phyloP scores from a whole-genome alignment of 2,888 invertebrate species.

The Cheilosia grossa region DNA sequence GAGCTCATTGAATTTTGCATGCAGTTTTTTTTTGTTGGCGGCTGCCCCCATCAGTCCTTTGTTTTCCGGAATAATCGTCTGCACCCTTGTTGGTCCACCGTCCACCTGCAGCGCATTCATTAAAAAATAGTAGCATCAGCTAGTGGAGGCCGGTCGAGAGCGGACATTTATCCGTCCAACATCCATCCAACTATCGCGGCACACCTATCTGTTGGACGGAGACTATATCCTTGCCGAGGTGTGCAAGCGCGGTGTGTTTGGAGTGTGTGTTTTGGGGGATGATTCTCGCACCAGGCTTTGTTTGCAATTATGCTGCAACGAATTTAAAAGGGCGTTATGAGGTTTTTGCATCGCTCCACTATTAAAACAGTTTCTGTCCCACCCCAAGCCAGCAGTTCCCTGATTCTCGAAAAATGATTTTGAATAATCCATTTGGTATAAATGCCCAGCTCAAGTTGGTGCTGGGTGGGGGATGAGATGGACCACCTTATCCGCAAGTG shows the following conservation, averaged over 20 bases:
- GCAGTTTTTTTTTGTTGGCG: slow-evolving; percentile 23
- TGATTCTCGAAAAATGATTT: slow-evolving; percentile 56
- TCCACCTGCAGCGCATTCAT: slow-evolving; percentile 27
- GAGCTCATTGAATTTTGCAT: slow-evolving; percentile 60
- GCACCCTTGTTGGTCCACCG: neutral
- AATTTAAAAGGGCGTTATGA: slow-evolving; percentile 63
- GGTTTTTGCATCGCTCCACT: slow-evolving; percentile 55
- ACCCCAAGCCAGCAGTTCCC: slow-evolving; percentile 13
- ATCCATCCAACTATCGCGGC: slow-evolving; percentile 10
- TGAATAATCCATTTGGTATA: slow-evolving; percentile 71
- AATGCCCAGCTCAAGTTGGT: slow-evolving; percentile 20
- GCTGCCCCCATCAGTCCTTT: slow-evolving; percentile 9
- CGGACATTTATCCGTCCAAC: slow-evolving; percentile 17
- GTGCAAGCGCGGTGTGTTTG: slow-evolving; percentile 24
- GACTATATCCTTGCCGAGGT: slow-evolving; percentile 34
- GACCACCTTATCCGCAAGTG: slow-evolving; percentile 8
- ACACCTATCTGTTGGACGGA: neutral
- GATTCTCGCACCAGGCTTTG: slow-evolving; percentile 63
- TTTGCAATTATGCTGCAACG: slow-evolving; percentile 56
- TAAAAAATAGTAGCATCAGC: slow-evolving; percentile 18
- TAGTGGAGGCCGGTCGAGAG: neutral
- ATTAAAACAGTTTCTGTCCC: slow-evolving; percentile 55
- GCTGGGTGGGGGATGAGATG: neutral
- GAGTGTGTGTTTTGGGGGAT: slow-evolving; percentile 34
- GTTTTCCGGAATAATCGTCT: slow-evolving; percentile 13